Conservation (phyloP, 2,888 invertebrate species). For the Tineola bisselliella region DNA sequence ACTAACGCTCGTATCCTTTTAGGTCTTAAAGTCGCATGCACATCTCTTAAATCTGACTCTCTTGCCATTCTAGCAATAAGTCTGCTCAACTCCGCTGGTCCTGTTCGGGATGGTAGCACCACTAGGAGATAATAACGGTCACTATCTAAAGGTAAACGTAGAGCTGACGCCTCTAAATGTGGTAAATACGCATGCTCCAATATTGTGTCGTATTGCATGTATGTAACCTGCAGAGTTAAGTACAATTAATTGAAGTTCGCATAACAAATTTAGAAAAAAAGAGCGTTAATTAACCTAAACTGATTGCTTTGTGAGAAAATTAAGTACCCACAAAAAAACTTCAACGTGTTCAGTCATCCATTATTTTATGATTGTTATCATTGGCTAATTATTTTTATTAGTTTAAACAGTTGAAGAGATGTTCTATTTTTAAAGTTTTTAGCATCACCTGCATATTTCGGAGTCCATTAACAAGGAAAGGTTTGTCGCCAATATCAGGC, state of each 20-base stretch:
- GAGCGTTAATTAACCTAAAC: too few species aligned
- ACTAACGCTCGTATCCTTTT: slow-evolving; percentile 80
- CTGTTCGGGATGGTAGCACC: slow-evolving; percentile 73
- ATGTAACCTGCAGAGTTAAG: slow-evolving; percentile 58
- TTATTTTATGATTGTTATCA: slow-evolving; percentile 28
- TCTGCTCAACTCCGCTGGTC: slow-evolving; percentile 69
- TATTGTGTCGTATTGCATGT: slow-evolving; percentile 80
- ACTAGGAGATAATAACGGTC: slow-evolving; percentile 81
- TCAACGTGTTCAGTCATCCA: slow-evolving; percentile 22
- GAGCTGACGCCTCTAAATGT: slow-evolving; percentile 74
- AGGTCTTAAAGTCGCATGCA: slow-evolving; percentile 74
- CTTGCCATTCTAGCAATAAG: slow-evolving; percentile 72
- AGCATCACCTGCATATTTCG: slow-evolving; percentile 46
- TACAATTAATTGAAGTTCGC: too few species aligned
- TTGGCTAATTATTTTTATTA: background rate
- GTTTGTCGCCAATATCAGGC: slow-evolving; percentile 28
- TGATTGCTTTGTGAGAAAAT: background rate
- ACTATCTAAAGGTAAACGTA: slow-evolving; percentile 83
- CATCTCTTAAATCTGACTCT: slow-evolving; percentile 71
- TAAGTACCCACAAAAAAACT: background rate
- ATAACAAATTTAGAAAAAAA: too few species aligned
- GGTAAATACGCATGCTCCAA: slow-evolving; percentile 80
- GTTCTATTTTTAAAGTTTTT: too few species aligned
- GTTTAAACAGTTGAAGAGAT: background rate
- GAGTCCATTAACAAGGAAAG: slow-evolving; percentile 54